Percentiles rank a stretch among this genome's conserved stretches.
phyloP scores from a whole-genome alignment of 1,140 invertebrate genomes.

The Sitobion miscanthi region DNA sequence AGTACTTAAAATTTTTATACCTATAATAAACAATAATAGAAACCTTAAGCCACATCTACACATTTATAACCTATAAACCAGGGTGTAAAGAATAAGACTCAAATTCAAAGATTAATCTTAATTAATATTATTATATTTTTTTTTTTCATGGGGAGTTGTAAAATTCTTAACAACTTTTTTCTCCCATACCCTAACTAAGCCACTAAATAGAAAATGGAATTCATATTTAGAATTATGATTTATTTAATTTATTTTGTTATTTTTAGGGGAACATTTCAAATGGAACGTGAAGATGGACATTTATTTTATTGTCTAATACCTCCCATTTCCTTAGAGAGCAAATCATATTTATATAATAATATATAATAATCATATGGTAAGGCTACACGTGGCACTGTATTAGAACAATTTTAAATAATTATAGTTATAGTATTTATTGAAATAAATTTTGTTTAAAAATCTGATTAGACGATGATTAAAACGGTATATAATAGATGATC shows the following conservation, averaged over 20 bases:
- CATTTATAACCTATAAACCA: too few species aligned
- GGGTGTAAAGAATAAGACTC: too few species aligned
- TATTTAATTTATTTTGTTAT: not conserved
- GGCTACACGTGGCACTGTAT: conserved; percentile 53
- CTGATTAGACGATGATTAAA: too few species aligned
- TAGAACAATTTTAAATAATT: conserved; percentile 44
- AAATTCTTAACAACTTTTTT: too few species aligned
- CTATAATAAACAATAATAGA: too few species aligned
- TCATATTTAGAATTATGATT: not conserved
- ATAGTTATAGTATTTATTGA: conserved; percentile 44
- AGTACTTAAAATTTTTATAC: too few species aligned
- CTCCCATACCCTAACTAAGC: too few species aligned
- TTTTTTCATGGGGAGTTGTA: too few species aligned
- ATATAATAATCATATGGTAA: conserved; percentile 61
- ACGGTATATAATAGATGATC: not conserved
- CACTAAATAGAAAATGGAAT: not conserved
- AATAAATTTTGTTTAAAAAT: conserved; percentile 27
- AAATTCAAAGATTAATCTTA: too few species aligned
- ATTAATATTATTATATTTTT: too few species aligned
- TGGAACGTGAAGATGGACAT: conserved; percentile 95
- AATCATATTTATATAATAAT: conserved; percentile 66
- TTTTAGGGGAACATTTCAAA: conserved; percentile 87
- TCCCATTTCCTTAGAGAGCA: conserved; percentile 93
- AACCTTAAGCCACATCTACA: too few species aligned
- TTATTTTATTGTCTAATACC: conserved; percentile 96